These are phyloP conservation scores for Chirona hameri DNA, from an alignment of 2,888 invertebrate species.

Conservation along the genomic window DNA sequence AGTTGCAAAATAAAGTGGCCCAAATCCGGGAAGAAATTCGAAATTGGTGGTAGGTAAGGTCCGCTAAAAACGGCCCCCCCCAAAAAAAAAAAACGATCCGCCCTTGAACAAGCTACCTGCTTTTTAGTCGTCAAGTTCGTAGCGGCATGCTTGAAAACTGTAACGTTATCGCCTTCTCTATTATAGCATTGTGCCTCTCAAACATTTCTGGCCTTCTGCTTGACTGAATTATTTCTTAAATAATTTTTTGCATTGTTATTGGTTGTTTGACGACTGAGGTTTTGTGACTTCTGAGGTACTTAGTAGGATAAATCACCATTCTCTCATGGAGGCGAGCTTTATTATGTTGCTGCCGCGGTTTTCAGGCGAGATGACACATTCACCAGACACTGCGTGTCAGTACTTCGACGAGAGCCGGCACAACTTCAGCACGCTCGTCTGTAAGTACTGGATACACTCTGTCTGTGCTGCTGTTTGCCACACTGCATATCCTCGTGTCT, in stretches of 20 bases:
- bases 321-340: not conserved
- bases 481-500: too few species aligned
- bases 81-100: too few species aligned
- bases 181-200: not conserved
- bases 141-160: too few species aligned
- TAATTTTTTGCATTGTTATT: not conserved
- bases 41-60: too few species aligned
- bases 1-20: too few species aligned
- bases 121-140: too few species aligned
- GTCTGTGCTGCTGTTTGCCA: too few species aligned
- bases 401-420: constrained; percentile 10
- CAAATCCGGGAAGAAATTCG: too few species aligned
- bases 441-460: not conserved
- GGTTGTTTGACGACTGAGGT: not conserved
- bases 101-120: too few species aligned
- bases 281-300: not conserved
- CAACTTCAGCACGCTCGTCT: not conserved
- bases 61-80: too few species aligned
- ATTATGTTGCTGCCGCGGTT: not conserved
- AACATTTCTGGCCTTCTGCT: not conserved
- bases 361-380: not conserved
- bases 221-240: not conserved
- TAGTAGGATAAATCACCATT: too few species aligned
- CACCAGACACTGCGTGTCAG: not conserved
- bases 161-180: too few species aligned